Conservation (phyloP, 1,140 invertebrate genomes). For the Tachypleus tridentatus region DNA sequence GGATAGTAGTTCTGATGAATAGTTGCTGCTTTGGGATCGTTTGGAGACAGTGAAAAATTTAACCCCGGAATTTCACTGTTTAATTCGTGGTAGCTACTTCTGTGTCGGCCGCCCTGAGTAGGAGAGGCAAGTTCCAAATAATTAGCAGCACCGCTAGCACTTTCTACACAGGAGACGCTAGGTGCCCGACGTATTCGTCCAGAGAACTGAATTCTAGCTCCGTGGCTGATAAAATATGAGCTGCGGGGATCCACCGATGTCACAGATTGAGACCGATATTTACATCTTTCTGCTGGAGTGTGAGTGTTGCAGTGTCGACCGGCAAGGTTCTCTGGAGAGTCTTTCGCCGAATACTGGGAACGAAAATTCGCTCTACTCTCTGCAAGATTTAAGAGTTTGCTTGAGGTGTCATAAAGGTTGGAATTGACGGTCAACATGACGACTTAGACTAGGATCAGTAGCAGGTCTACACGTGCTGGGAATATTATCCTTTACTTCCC, state of each 20-base stretch:
- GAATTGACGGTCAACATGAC: too few relatives aligned
- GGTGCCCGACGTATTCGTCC: not conserved
- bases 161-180: not conserved
- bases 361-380: too few relatives aligned
- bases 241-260: not conserved
- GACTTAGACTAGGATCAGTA: too few relatives aligned
- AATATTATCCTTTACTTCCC: too few relatives aligned
- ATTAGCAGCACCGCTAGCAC: not conserved
- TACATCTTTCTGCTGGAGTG: not conserved
- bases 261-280: not conserved
- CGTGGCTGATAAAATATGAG: not conserved
- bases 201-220: not conserved
- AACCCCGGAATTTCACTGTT: not conserved
- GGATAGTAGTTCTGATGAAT: constrained; percentile 45
- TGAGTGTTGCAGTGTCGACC: too few relatives aligned
- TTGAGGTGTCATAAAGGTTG: too few relatives aligned
- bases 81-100: not conserved
- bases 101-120: not conserved
- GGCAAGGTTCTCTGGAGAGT: too few relatives aligned
- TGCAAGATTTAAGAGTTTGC: too few relatives aligned
- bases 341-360: too few relatives aligned
- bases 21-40: constrained; percentile 30
- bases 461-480: too few relatives aligned
- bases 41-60: not conserved
- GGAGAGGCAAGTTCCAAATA: not conserved